Evolutionary conservation across 2,888 invertebrate species (phyloP), one percentile per base, ranked within the genome.

Genomic region (Acronicta leporina): DNA sequence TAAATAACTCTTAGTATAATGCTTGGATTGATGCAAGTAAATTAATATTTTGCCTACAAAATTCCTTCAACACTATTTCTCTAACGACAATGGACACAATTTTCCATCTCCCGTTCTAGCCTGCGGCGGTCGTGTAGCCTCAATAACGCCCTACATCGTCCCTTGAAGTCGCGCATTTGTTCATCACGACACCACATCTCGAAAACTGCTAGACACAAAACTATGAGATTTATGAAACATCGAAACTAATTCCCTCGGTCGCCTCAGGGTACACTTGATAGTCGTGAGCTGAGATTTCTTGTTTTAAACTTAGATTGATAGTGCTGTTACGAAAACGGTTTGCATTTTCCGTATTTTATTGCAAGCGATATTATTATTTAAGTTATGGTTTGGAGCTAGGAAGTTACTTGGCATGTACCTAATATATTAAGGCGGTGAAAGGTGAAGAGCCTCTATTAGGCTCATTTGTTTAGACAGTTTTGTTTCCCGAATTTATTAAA

Each of bases 121-220:
- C 84, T 57, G 73, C 62, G 86, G 88, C 87, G 79, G 68, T 88
- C 88, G 87, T 88, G 88, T 81, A 82, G 79, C 71, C 68, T 82
- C 84, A 86, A 87, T 87, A 88, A 82, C 86, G 82, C 82, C 83
- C 77, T 75, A 65, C 66, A 78, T 82, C 83, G 80, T 77, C 71
- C 64, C 77, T 69, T 75, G 67, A 66, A 77, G 73, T 79, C 76
- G 78, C 73, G 77, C 80, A 75, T 78, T 76, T 69, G 64, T 76
- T 75, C 84, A 83, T 83, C 85, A 85, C 86, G 85, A 86, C 83
- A 81, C 76, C 83, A 76, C 76, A 81, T 84, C 77, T 77, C 66
- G 59, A 71, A 79, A 83, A 74, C 77, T 81, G 81, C 77, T 77
- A 76, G 75, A 75, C 78, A 68, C 68, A 79, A 83, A 82, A 82